A percentile compares a stretch with the other conserved stretches of the same genome.
These are phyloP conservation scores for Rissa tridactyla DNA, from an alignment of 2,113 vertebrate genomes.

Conservation along the genomic window DNA sequence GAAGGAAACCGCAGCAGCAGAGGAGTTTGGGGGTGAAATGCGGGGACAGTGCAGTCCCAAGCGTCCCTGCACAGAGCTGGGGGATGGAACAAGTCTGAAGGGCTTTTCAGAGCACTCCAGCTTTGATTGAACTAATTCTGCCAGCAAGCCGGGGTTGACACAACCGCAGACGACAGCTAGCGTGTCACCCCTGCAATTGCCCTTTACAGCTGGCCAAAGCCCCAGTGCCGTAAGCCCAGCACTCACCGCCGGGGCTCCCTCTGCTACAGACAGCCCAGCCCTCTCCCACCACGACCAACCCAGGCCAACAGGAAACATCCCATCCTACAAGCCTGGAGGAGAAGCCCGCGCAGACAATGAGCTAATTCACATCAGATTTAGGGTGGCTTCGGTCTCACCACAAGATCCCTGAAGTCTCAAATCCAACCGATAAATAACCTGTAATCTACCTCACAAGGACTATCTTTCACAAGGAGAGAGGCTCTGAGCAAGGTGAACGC, in stretches of 20 bases:
- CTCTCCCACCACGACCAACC: not conserved
- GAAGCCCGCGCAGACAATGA: not conserved
- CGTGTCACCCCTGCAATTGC: not conserved
- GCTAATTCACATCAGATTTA: not conserved
- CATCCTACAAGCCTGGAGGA: not conserved
- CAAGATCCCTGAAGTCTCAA: not conserved
- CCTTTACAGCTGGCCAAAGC: not conserved
- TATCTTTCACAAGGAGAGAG: not conserved
- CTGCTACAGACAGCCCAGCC: not conserved
- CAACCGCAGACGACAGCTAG: slow-evolving; percentile 30
- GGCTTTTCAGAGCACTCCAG: slow-evolving; percentile 3
- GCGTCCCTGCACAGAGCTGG: not conserved
- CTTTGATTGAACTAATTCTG: slow-evolving; percentile 43
- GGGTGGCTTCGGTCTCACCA: not conserved
- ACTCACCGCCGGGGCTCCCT: not conserved
- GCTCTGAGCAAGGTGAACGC: not conserved
- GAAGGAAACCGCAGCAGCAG: not conserved
- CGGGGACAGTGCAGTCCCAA: not conserved
- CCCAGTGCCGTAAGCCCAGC: not conserved
- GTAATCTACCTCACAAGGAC: not conserved
- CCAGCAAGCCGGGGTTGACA: not conserved
- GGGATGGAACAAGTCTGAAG: not conserved
- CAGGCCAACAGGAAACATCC: not conserved
- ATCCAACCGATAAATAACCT: not conserved
- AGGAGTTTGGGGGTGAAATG: not conserved